Percentiles rank a stretch among this genome's conserved stretches.
phyloP scores from a whole-genome alignment of 2,113 vertebrate species.

The Smithornis capensis region DNA sequence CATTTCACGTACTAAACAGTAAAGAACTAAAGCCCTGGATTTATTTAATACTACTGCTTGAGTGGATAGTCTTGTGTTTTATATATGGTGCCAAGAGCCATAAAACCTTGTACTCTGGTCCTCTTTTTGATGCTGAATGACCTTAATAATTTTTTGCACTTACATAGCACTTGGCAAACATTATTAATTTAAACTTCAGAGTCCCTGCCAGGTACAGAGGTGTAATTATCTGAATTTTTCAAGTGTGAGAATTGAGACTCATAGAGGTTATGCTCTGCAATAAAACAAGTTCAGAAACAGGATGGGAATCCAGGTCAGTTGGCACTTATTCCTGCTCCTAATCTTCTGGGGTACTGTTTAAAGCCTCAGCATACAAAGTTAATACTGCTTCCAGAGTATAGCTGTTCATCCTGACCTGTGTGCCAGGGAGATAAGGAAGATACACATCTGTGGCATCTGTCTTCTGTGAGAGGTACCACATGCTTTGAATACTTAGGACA shows the following conservation, averaged over 20 bases:
- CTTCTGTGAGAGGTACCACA: neutral
- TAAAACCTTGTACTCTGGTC: neutral
- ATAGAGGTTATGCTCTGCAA: neutral
- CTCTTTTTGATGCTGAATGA: neutral
- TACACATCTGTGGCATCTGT: neutral
- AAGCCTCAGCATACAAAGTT: neutral
- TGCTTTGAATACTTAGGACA: neutral
- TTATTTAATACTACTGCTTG: neutral
- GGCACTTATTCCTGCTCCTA: neutral
- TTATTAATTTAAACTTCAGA: conserved; percentile 17
- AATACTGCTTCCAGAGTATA: neutral
- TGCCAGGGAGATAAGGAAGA: neutral
- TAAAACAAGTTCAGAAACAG: conserved; percentile 13
- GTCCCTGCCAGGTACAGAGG: neutral
- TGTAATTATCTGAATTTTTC: conserved; percentile 44
- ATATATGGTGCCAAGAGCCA: neutral
- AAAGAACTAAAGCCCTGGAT: neutral
- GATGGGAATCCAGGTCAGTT: neutral
- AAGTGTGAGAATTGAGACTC: neutral
- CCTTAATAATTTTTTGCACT: conserved; percentile 33
- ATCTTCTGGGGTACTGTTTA: neutral
- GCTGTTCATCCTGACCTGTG: neutral
- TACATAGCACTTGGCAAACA: conserved; percentile 18
- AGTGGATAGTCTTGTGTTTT: neutral
- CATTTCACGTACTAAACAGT: neutral